Evolutionary conservation across 2,797 vertebrate species (phyloP).

Genomic region (Hemitrygon akajei): DNA sequence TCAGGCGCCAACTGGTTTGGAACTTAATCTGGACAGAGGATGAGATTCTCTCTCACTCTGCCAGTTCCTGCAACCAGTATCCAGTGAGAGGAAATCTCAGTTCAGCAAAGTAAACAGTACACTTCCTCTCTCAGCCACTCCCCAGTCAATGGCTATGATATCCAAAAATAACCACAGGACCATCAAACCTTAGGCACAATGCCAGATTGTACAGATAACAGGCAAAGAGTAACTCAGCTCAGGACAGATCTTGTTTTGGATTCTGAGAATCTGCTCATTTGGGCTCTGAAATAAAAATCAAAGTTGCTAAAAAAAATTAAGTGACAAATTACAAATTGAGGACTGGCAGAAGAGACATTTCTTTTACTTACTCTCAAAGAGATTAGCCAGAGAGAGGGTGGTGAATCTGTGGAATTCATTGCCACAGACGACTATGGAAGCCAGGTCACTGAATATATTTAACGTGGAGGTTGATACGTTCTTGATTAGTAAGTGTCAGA

Average conservation of each 20-base stretch:
- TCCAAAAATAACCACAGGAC: conserved; percentile 21
- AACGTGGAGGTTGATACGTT: too few relatives aligned
- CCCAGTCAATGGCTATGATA: neutral
- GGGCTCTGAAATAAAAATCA: neutral
- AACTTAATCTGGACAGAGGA: conserved; percentile 10
- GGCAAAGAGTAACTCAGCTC: neutral
- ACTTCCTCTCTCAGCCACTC: neutral
- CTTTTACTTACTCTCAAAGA: neutral
- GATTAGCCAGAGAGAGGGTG: too few relatives aligned
- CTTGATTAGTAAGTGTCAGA: too few relatives aligned
- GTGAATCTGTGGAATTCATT: too few relatives aligned
- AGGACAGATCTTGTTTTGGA: neutral
- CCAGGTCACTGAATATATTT: too few relatives aligned
- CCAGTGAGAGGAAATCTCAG: neutral
- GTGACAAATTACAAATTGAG: neutral
- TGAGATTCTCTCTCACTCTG: conserved; percentile 24
- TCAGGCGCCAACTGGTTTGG: neutral
- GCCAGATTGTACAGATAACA: conserved; percentile 3
- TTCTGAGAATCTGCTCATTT: neutral
- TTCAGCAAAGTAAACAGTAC: neutral
- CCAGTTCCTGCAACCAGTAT: conserved; percentile 20
- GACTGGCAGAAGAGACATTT: neutral
- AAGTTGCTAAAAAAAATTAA: neutral
- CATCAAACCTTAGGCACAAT: neutral
- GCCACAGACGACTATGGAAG: too few relatives aligned